Evolutionary conservation across 2,888 invertebrate species (phyloP), one percentile per base, ranked within the genome.

Genomic region (Stramonita haemastoma): DNA sequence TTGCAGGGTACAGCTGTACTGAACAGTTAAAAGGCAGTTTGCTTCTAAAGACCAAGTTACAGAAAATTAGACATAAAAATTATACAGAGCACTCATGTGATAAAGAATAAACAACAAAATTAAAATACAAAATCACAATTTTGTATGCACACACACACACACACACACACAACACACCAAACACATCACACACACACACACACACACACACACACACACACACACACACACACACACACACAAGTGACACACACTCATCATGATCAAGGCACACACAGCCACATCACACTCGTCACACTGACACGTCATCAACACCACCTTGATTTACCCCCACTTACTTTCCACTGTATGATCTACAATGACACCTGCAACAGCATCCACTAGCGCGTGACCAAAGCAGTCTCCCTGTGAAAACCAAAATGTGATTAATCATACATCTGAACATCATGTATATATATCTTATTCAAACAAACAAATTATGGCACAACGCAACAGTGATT

Each of bases 361-460:
- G 73, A 46, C 87, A 87, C n/a, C 46, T 46, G 26, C 73, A 87
- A 73, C 29, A 87, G n/a, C 87, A 87, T n/a, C 87, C 73, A n/a
- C 36, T n/a, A 36, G 11, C 29, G n/a, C 60, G n/a, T 70, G 87
- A n/a, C 87, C 36, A 87, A 22, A 86, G 60, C 34, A 86, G 34
- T 66, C 86, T 29, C 1, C 86, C 86, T 86, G 66, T 66, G 66
- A 81, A 26, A 77, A 13, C 13, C 29, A 22, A 46, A 46, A 46
- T 46, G 46, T 46, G 46, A 46, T 46, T 8, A 83, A 32, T 79
- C 15, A 36, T 79, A 79, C 32, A 0, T 6, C 22, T 34, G 1
- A 32, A 36, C 32, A 34, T 5, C 26, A 73, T n/a, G n/a, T 11
- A n/a, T 11, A 73, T n/a, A 13, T 11, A n/a, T 11, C 11, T n/a